Conservation (phyloP, 2,113 vertebrate genomes). For the Anas platyrhynchos region DNA sequence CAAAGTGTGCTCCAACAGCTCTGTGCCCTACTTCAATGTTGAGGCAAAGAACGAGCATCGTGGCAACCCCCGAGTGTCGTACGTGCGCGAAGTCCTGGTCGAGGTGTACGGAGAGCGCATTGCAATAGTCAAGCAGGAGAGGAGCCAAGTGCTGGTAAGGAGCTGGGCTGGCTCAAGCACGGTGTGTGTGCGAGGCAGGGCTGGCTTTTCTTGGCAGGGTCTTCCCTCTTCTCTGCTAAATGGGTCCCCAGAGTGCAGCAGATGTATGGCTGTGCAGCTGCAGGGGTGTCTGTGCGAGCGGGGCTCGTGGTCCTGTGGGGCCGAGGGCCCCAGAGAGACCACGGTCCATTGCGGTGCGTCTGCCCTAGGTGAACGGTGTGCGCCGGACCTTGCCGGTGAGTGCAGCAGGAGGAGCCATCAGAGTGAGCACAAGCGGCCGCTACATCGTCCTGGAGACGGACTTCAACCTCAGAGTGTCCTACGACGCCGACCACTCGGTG, state of each 20-base stretch:
- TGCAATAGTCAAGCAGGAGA: constrained; percentile 11
- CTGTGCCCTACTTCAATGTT: constrained; percentile 79
- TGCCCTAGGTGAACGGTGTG: constrained; percentile 80
- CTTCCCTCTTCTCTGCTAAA: no score
- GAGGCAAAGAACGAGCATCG: constrained; percentile 80
- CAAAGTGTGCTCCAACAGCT: constrained; percentile 73
- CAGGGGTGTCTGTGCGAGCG: accelerated
- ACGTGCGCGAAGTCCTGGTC: constrained; percentile 76
- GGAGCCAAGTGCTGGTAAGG: constrained; percentile 80
- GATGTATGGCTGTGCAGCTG: neutral
- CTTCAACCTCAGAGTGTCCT: constrained; percentile 78
- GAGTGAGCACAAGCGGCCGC: constrained; percentile 66
- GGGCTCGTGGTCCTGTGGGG: neutral
- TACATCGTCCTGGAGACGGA: constrained; percentile 75
- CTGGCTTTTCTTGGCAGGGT: neutral
- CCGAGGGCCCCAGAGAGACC: neutral
- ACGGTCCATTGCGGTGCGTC: neutral
- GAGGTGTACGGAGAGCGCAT: constrained; percentile 49
- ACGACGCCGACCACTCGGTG: constrained; percentile 74
- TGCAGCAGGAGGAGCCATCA: constrained; percentile 55
- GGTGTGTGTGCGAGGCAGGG: accelerated
- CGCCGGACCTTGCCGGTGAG: constrained; percentile 80
- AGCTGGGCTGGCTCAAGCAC: accelerated
- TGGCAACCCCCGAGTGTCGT: constrained; percentile 59
- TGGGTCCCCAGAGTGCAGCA: neutral